Evolutionary conservation across 64 coral and sea anemone species (phyloP).

Genomic region (Pocillopora verrucosa): DNA sequence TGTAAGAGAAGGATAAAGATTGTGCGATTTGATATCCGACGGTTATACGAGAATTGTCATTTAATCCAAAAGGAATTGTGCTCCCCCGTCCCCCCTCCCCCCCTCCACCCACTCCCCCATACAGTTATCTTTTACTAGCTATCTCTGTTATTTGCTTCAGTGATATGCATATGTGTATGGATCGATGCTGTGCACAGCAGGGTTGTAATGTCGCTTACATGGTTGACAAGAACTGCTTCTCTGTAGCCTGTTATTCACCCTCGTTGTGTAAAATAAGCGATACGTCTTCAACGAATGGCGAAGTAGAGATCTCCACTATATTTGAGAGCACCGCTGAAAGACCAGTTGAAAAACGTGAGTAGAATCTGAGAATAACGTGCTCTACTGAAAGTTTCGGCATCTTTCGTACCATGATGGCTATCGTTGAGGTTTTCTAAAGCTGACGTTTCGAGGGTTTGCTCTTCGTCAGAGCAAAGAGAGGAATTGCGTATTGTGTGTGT

Average conservation of each 20-base stretch:
- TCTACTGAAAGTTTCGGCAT: neutral
- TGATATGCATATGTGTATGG: constrained; percentile 77
- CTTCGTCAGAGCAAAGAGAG: too few relatives aligned
- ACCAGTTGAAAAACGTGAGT: constrained; percentile 68
- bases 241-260: constrained; percentile 69
- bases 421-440: too few relatives aligned
- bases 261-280: constrained; percentile 73
- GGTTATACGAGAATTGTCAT: too few relatives aligned
- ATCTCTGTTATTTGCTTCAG: constrained; percentile 16
- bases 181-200: constrained; percentile 66
- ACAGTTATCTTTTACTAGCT: neutral
- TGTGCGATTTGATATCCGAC: too few relatives aligned
- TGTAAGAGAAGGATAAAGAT: too few relatives aligned
- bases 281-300: constrained; percentile 64
- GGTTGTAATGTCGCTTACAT: constrained; percentile 83
- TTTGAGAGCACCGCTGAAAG: constrained; percentile 48
- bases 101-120: too few relatives aligned
- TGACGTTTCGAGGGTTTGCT: too few relatives aligned
- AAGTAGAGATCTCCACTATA: constrained; percentile 88
- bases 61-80: too few relatives aligned
- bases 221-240: constrained; percentile 87
- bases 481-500: too few relatives aligned
- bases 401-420: too few relatives aligned
- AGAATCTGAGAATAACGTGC: too few relatives aligned
- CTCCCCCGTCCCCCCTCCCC: too few relatives aligned